Evolutionary conservation across 64 coral and sea anemone genomes (phyloP).

Genomic region (Hydrozoanthus tunicans): DNA sequence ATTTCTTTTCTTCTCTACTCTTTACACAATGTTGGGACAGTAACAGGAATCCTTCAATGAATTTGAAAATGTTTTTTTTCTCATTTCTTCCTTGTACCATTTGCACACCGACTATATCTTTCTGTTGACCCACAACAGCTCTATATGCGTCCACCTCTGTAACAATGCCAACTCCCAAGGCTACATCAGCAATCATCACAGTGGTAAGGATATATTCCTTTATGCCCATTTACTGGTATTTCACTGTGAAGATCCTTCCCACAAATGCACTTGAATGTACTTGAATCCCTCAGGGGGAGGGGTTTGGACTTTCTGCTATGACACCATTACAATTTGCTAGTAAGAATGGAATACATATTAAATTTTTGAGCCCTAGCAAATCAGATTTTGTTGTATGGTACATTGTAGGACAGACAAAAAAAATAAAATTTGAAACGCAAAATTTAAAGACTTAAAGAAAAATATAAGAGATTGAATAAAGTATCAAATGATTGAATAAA

Average conservation of each 20-base stretch:
- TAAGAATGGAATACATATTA: no score
- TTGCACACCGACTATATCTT: conserved; percentile 71
- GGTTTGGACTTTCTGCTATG: background rate
- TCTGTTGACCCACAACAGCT: conserved; percentile 86
- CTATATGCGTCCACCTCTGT: conserved; percentile 78
- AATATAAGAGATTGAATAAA: no score
- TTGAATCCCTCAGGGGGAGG: conserved; percentile 68
- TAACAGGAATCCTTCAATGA: no score
- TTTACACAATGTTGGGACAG: no score
- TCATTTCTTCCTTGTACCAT: background rate
- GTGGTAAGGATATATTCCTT: conserved; percentile 91
- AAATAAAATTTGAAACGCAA: no score
- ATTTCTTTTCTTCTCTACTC: no score
- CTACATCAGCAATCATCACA: conserved; percentile 84
- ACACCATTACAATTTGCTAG: conserved; percentile 30
- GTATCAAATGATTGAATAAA: no score
- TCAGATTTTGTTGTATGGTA: no score
- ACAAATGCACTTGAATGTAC: conserved; percentile 45
- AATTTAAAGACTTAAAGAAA: no score
- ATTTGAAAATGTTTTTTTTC: no score
- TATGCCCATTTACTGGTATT: conserved; percentile 85
- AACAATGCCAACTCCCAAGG: conserved; percentile 82
- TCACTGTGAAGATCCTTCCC: conserved; percentile 54
- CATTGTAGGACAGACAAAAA: no score
- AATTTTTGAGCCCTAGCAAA: no score